Base-by-base conservation (phyloP, 2,888 invertebrate species). In the Rotaria magnacalcarata region DNA sequence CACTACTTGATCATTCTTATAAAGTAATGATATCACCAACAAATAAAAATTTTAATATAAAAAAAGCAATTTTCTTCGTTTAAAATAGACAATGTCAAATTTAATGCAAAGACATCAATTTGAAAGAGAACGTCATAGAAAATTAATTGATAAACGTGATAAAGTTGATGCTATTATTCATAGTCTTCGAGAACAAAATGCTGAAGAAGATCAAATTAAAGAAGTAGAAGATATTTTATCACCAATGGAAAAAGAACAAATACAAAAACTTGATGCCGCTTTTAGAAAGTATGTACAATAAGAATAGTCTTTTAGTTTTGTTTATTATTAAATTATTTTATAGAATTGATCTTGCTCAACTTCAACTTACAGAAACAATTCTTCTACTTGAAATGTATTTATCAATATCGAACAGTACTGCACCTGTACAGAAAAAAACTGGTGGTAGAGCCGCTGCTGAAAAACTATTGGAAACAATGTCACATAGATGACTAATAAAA, bases 211-310 rank as follows among this genome's bases (percentile, higher is more conserved):
- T 19, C 80, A 80, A 47, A 47, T 80, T n/a, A 80, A 80, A 24
- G 80, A 80, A 80, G 80, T 80, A 10, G 80, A 80, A 80, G 80
- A 80, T 47, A 80, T 80, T 14, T 80, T 80, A 80, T 80, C 80
- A 47, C 80, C 80, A 0, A n/a, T 47, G 7, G 80, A 80, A 80
- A 80, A 80, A 80, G 80, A 47, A 47, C 80, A 80, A 80, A 80
- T 80, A 24, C 21, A 80, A 47, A 80, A 80, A 47, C 80, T 80
- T 10, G 80, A 80, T 80, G 80, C 80, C 8, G 80, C 80, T n/a
- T 80, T 80, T n/a, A 43, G 80, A 43, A 80, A 80, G 80, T 80
- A 80, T 27, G 27, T 3, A 27, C 11, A 16, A 27, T 21, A 67
- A 67, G 3, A 67, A 11, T 11, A 11, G n/a, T 5, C 5, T 16